Conservation (phyloP, 1,140 invertebrate genomes). For the Trachymyrmex cornetzi region DNA sequence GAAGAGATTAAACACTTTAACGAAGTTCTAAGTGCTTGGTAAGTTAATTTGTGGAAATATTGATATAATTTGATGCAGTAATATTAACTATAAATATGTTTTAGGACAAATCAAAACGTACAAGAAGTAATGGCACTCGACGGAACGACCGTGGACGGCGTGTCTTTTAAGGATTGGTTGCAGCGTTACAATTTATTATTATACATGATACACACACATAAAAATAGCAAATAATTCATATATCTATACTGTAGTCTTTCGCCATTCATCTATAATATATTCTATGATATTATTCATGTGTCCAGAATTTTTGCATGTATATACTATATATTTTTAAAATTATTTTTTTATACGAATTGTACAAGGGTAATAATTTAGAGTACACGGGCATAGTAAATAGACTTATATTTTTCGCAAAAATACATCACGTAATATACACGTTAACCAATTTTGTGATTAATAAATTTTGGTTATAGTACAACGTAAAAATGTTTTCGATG, state of each 20-base stretch:
- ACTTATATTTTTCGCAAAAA: conserved; percentile 73
- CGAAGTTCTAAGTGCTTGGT: conserved; percentile 77
- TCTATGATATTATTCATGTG: not conserved
- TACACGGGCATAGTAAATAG: conserved; percentile 59
- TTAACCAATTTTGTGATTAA: conserved; percentile 67
- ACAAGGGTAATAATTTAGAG: not conserved
- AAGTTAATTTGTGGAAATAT: conserved; percentile 43
- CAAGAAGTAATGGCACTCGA: conserved; percentile 75
- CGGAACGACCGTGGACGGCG: conserved; percentile 74
- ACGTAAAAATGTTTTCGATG: conserved; percentile 34
- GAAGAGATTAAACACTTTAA: conserved; percentile 76
- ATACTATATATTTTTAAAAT: not conserved
- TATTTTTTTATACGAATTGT: conserved; percentile 14
- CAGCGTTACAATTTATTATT: conserved; percentile 78
- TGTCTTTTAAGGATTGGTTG: conserved; percentile 78
- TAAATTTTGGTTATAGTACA: conserved; percentile 64
- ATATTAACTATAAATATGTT: conserved; percentile 36
- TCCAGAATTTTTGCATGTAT: not conserved
- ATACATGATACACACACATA: conserved; percentile 73
- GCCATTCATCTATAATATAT: not conserved
- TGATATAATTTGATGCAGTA: not conserved
- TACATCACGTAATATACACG: conserved; percentile 68
- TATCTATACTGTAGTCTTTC: not conserved
- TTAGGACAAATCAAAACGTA: conserved; percentile 77
- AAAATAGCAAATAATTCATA: conserved; percentile 65